Conservation (phyloP, 2,113 vertebrate species). For the Labeo rohita region DNA sequence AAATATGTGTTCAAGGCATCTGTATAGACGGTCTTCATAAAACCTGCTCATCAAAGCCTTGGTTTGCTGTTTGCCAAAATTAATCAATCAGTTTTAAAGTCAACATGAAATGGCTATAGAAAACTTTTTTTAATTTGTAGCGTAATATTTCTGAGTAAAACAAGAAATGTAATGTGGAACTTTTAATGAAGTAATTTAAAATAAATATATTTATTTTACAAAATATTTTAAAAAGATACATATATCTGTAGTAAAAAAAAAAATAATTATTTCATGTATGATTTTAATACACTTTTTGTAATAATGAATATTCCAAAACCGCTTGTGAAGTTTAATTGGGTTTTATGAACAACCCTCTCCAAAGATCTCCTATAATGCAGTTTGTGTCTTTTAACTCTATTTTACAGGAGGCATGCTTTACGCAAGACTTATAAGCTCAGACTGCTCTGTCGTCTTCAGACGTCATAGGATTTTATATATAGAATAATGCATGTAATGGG, state of each 20-base stretch:
- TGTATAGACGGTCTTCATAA: conserved; percentile 55
- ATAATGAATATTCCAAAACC: not conserved
- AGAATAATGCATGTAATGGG: conserved; percentile 48
- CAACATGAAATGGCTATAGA: not conserved
- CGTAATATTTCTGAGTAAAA: not conserved
- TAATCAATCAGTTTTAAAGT: not conserved
- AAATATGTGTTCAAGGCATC: conserved; percentile 33
- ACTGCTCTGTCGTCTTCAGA: conserved; percentile 44
- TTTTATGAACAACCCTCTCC: conserved; percentile 58
- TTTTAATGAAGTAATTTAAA: not conserved
- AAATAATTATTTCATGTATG: not conserved
- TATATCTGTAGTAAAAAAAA: not conserved
- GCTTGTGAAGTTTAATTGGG: conserved; percentile 9
- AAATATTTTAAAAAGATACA: not conserved
- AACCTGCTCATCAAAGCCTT: conserved; percentile 22
- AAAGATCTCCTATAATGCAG: conserved; percentile 50
- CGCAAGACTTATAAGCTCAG: conserved; percentile 37
- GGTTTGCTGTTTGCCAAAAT: not conserved
- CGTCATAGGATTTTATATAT: conserved; percentile 44
- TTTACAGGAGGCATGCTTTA: conserved; percentile 67
- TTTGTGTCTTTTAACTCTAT: conserved; percentile 56
- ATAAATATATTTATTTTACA: not conserved
- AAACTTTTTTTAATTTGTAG: not conserved
- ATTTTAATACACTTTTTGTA: not conserved
- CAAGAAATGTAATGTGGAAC: not conserved